A percentile compares a stretch with the other conserved stretches of the same genome.
Evolutionary conservation across 2,888 invertebrate species (phyloP).

Genomic region (Coenonympha arcania): DNA sequence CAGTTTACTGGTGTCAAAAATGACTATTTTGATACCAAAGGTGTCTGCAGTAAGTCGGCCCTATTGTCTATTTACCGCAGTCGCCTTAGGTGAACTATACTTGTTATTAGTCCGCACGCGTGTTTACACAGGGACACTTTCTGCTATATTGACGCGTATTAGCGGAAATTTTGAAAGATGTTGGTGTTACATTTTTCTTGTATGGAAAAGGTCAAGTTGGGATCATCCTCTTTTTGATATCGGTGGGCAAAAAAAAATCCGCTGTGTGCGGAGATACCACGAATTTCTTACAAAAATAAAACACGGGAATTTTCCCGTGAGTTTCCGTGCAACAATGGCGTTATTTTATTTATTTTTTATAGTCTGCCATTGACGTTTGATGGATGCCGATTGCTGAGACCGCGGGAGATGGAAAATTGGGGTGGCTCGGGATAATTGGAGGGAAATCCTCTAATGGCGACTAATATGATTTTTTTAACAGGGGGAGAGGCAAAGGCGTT

Average conservation of each 20-base stretch:
- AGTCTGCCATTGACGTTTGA: slow-evolving; percentile 62
- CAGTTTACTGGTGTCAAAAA: no score
- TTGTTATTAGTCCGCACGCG: no score
- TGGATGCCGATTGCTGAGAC: slow-evolving; percentile 45
- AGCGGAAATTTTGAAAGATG: no score
- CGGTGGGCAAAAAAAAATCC: background rate
- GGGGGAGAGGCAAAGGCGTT: background rate
- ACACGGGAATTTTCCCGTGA: slow-evolving; percentile 34
- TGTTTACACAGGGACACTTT: no score
- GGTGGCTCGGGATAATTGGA: slow-evolving; percentile 46
- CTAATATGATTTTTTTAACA: slow-evolving; percentile 6
- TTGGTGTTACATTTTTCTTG: no score
- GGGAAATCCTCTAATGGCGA: slow-evolving; percentile 26
- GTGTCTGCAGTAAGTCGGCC: no score
- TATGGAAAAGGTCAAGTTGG: no score
- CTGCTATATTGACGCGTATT: no score
- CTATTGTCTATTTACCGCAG: no score
- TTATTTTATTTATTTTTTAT: slow-evolving; percentile 67
- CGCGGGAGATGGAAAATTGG: slow-evolving; percentile 29
- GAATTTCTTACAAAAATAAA: slow-evolving; percentile 21
- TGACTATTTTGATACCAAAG: no score
- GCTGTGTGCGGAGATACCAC: slow-evolving; percentile 24
- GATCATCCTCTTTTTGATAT: background rate
- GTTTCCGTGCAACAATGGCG: slow-evolving; percentile 46
- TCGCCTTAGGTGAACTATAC: no score